phyloP scores from a whole-genome alignment of 2,888 invertebrate species.

The Cephus rjabovi region DNA sequence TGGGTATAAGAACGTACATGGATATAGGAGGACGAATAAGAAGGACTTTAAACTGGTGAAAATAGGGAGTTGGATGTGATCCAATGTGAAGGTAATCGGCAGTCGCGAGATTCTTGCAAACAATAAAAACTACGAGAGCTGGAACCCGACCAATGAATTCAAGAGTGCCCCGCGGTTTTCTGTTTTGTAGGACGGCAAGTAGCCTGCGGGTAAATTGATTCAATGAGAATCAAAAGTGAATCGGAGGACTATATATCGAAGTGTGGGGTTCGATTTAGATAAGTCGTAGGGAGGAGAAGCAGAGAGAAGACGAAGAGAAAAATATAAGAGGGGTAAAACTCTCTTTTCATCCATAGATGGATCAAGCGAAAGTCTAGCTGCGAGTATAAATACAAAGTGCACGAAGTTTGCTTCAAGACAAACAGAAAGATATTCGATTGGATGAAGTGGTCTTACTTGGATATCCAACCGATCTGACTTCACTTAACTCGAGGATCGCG shows the following conservation, averaged over 20 bases:
- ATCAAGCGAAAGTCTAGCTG: neutral
- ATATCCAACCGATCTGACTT: constrained; percentile 45
- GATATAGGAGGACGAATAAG: neutral
- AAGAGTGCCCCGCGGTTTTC: constrained; percentile 38
- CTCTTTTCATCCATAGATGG: constrained; percentile 1
- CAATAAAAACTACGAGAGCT: constrained; percentile 47
- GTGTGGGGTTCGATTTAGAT: neutral
- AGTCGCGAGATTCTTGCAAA: constrained; percentile 45
- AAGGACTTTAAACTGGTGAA: constrained; percentile 48
- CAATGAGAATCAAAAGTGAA: neutral
- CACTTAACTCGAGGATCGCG: constrained; percentile 40
- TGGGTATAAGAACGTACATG: neutral
- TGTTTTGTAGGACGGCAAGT: constrained; percentile 35
- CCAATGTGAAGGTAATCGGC: constrained; percentile 55
- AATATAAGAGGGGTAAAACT: neutral
- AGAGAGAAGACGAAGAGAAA: neutral
- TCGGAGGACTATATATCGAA: neutral
- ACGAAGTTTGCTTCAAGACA: neutral
- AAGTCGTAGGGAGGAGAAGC: neutral
- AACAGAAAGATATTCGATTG: constrained; percentile 4
- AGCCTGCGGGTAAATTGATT: constrained; percentile 32
- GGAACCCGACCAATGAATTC: constrained; percentile 50
- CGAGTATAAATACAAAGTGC: neutral
- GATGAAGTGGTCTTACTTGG: constrained; percentile 45
- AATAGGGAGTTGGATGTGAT: constrained; percentile 55